phyloP scores from a whole-genome alignment of 1,140 invertebrate species.

The Saxidomus purpurata region DNA sequence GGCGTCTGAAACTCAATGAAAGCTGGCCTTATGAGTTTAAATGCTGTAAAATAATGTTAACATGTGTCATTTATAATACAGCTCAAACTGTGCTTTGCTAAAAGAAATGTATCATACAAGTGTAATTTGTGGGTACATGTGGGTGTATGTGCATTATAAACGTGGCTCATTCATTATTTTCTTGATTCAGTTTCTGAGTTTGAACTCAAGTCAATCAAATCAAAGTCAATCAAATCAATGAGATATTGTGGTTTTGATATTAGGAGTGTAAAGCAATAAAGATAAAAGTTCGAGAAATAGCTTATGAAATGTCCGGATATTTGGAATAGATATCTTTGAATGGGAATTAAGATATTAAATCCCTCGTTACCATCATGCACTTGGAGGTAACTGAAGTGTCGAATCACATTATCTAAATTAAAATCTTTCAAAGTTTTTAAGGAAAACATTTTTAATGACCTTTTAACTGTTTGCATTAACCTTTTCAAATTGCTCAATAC shows the following conservation, averaged over 20 bases:
- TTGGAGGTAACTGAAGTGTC: neutral
- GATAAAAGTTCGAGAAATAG: too few species aligned
- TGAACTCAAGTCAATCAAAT: neutral
- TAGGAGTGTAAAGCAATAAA: slow-evolving; percentile 7
- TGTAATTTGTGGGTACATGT: neutral
- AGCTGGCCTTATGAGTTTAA: too few species aligned
- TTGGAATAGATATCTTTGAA: neutral
- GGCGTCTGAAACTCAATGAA: too few species aligned
- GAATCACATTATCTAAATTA: neutral
- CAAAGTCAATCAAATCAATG: neutral
- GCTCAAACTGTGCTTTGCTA: too few species aligned
- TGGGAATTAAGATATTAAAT: neutral
- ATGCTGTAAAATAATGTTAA: neutral
- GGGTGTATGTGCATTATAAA: neutral
- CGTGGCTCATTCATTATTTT: slow-evolving; percentile 65
- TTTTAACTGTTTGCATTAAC: neutral
- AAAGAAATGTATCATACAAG: neutral
- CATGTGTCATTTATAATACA: too few species aligned
- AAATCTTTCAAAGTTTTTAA: neutral
- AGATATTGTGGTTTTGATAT: neutral
- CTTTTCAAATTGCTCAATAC: too few species aligned
- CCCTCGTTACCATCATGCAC: neutral
- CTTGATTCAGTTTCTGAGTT: slow-evolving; percentile 77
- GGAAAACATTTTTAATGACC: neutral
- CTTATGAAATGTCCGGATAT: neutral